A percentile compares a stretch with the other conserved stretches of the same genome.
Conservation (phyloP, 2,888 invertebrate species). For the Drosophila gaucha region DNA sequence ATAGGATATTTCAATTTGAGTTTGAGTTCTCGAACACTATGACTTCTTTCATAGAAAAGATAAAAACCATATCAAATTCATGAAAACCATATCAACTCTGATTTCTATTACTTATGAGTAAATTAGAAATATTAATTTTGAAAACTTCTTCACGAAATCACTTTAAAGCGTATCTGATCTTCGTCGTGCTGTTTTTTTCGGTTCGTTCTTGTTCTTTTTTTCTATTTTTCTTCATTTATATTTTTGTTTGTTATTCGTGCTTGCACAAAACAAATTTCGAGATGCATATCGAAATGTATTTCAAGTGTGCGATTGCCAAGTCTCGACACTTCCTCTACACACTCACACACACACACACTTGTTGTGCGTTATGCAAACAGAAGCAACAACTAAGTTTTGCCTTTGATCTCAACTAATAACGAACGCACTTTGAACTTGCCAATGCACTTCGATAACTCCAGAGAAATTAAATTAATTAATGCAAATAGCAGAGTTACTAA, state of each 20-base stretch:
- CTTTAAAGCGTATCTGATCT: not conserved
- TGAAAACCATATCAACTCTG: too few species aligned
- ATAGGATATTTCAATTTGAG: too few species aligned
- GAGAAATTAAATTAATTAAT: constrained; percentile 51
- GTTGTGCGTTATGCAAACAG: constrained; percentile 15
- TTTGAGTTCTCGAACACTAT: too few species aligned
- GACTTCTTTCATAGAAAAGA: too few species aligned
- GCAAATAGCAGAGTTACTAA: constrained; percentile 56
- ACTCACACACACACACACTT: not conserved
- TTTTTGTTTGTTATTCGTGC: constrained; percentile 26
- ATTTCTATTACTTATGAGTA: too few species aligned
- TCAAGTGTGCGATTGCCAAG: constrained; percentile 54
- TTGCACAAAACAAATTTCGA: constrained; percentile 31
- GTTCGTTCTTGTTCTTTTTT: constrained; percentile 4
- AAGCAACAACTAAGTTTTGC: not conserved
- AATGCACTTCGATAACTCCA: constrained; percentile 23
- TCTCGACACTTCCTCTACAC: constrained; percentile 32
- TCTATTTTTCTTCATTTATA: constrained; percentile 3
- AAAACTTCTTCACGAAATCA: too few species aligned
- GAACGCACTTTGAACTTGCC: constrained; percentile 11
- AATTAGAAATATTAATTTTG: too few species aligned
- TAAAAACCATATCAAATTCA: too few species aligned
- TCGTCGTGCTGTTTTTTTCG: not conserved
- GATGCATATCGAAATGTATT: constrained; percentile 52
- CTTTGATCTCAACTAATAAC: constrained; percentile 14